Base-by-base conservation (phyloP, 2,888 invertebrate species). In the Thecocarcelia acutangulata region DNA sequence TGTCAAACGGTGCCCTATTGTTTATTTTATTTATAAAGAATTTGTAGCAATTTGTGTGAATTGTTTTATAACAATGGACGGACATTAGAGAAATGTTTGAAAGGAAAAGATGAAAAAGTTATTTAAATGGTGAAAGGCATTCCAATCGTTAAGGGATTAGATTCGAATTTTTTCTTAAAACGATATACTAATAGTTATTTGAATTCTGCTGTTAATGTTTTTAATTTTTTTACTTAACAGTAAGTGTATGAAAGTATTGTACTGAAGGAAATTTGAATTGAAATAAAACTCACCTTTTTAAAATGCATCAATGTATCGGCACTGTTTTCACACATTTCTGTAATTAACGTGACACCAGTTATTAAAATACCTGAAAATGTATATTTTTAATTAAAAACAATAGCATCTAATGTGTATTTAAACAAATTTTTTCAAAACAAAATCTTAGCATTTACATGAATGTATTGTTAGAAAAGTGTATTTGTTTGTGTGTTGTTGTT, bases 281-380 rank as follows among this genome's bases (percentile, higher is more conserved):
- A 19, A 33, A 33, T 3, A 33, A 33, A 33, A 3, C 91, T 92
- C 92, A 98, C 99, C 96, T 98, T 98, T 92, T 98, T 98, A 91
- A 99, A 99, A 92, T 99, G 98, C 91, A 95, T 96, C 85, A 99
- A 93, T 2, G 99, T 98, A 90, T 99, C 99, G 11, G 97, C 95
- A 90, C 98, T 98, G 90, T 97, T 96, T 91, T 98, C 98, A 91
- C 99, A 99, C 99, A 99, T 99, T 92, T 99, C 99, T 24, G 98
- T 98, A 86, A 99, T 98, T 74, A 99, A 94, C 73, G 98, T 98
- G 56, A 99, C 98, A 37, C 99, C 99, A 63, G 99, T 98, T 88
- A 99, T 97, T 85, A 98, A 93, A 72, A 99, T 98, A 87, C 97
- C 97, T 89, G 19, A 69, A 66, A 50, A 54, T n/a, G 13, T 44